These are phyloP conservation scores for Molorchus minor DNA, from an alignment of 2,888 invertebrate genomes.

Conservation along the genomic window DNA sequence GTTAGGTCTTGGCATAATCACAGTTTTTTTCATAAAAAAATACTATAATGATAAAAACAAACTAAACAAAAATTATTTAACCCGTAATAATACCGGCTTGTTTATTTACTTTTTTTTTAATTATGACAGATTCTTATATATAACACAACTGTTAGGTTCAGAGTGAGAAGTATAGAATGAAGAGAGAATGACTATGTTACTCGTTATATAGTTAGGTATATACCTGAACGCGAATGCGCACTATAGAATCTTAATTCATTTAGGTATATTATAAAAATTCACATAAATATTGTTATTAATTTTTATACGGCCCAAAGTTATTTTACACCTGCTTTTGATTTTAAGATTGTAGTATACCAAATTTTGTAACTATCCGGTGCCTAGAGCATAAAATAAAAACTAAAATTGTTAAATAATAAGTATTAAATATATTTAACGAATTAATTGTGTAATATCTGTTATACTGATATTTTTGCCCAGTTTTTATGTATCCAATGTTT, in stretches of 20 bases:
- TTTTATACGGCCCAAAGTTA: not conserved
- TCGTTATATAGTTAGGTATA: slow-evolving; percentile 42
- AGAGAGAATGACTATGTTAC: slow-evolving; percentile 38
- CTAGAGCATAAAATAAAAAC: too few species aligned
- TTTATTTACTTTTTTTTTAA: slow-evolving; percentile 31
- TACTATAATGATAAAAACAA: slow-evolving; percentile 21
- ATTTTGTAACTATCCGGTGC: not conserved
- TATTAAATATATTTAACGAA: too few species aligned
- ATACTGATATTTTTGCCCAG: too few species aligned
- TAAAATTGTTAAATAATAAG: too few species aligned
- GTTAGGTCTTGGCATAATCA: slow-evolving; percentile 45
- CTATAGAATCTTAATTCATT: slow-evolving; percentile 2
- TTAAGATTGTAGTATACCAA: not conserved
- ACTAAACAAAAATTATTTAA: slow-evolving; percentile 17
- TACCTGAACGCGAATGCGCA: slow-evolving; percentile 21
- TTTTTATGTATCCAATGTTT: too few species aligned
- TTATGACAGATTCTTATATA: slow-evolving; percentile 15
- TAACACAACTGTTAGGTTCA: slow-evolving; percentile 22
- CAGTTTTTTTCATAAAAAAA: slow-evolving; percentile 36
- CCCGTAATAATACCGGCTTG: slow-evolving; percentile 27
- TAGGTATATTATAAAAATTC: slow-evolving; percentile 13
- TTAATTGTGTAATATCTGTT: too few species aligned
- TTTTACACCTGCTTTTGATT: not conserved
- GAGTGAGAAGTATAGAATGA: slow-evolving; percentile 40
- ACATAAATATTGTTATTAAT: slow-evolving; percentile 6